Evolutionary conservation across 2,888 invertebrate species (phyloP).

Genomic region (Polymixis flavicincta): DNA sequence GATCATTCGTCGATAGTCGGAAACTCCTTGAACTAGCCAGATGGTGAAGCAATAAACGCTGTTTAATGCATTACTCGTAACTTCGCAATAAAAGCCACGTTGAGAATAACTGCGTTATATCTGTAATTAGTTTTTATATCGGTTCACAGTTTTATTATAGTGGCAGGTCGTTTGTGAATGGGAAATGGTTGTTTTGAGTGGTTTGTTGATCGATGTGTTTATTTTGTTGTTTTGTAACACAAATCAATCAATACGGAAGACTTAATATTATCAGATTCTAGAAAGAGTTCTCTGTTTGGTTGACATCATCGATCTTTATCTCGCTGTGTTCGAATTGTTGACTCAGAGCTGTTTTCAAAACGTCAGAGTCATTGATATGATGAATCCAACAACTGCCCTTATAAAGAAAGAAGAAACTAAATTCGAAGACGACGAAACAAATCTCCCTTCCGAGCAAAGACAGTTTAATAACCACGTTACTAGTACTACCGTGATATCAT

Average conservation of each 20-base stretch:
- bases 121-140: slow-evolving; percentile 48
- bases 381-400: not conserved
- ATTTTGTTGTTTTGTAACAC: slow-evolving; percentile 24
- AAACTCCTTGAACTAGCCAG: slow-evolving; percentile 63
- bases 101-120: slow-evolving; percentile 49
- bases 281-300: not conserved
- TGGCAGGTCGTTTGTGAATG: slow-evolving; percentile 45
- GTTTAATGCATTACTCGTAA: slow-evolving; percentile 57
- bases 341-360: not conserved
- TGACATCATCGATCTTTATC: not conserved
- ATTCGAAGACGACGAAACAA: not conserved
- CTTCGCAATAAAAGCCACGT: slow-evolving; percentile 51
- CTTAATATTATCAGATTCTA: not conserved
- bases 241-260: slow-evolving; percentile 32
- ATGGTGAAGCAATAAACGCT: slow-evolving; percentile 57
- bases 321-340: not conserved
- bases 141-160: slow-evolving; percentile 41
- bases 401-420: not conserved
- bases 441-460: not conserved
- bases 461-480: not conserved
- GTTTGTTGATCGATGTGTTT: slow-evolving; percentile 38
- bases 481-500: not conserved
- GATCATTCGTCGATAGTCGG: slow-evolving; percentile 43
- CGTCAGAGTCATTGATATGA: not conserved
- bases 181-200: slow-evolving; percentile 1